Evolutionary conservation across 1,140 invertebrate species (phyloP).

Genomic region (Zaprionus africanus): DNA sequence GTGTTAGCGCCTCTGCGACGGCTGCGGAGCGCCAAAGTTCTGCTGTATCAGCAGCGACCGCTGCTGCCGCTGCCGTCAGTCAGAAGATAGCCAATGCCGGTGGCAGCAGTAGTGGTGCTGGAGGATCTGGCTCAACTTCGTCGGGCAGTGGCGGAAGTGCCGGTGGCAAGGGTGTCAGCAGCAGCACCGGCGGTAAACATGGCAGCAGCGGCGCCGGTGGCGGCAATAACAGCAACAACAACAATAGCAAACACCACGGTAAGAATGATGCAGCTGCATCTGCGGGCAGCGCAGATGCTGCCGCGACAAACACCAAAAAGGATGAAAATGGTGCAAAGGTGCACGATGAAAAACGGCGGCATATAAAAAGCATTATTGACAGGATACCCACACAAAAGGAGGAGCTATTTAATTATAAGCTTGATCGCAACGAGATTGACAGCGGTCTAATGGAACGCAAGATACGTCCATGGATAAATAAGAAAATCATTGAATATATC

Average conservation of each 20-base stretch:
- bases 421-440: slow-evolving; percentile 94
- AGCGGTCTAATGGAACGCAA: slow-evolving; percentile 95
- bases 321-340: slow-evolving; percentile 88
- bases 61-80: slow-evolving; percentile 72
- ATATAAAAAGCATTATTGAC: slow-evolving; percentile 98
- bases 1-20: slow-evolving; percentile 30
- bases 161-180: slow-evolving; percentile 11
- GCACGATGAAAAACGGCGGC: slow-evolving; percentile 97
- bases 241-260: slow-evolving; percentile 57
- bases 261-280: slow-evolving; percentile 76
- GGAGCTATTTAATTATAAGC: slow-evolving; percentile 96
- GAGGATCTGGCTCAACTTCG: slow-evolving; percentile 31
- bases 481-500: slow-evolving; percentile 99
- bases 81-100: slow-evolving; percentile 67
- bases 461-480: slow-evolving; percentile 99
- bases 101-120: slow-evolving; percentile 21
- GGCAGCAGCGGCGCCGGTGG: slow-evolving; percentile 29
- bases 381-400: slow-evolving; percentile 99
- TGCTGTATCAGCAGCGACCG: slow-evolving; percentile 71
- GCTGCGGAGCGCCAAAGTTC: slow-evolving; percentile 68
- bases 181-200: slow-evolving; percentile 37
- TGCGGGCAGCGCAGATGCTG: slow-evolving; percentile 61
- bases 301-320: slow-evolving; percentile 86
- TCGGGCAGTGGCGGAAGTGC: slow-evolving; percentile 22
- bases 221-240: slow-evolving; percentile 26